phyloP scores from a whole-genome alignment of 2,888 invertebrate species.

The Eueremaeus valkanovi region DNA sequence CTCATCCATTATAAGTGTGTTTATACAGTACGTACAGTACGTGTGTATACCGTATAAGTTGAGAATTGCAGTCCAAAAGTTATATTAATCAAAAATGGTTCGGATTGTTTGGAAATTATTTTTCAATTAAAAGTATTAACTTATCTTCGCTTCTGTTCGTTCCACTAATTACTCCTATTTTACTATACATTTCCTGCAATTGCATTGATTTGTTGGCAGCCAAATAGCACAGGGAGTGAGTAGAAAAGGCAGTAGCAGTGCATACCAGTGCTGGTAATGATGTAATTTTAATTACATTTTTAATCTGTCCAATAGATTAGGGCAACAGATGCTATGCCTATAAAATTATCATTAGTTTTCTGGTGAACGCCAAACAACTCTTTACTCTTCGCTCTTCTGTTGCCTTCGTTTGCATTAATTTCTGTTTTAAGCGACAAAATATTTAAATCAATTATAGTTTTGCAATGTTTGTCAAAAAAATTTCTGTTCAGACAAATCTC shows the following conservation, averaged over 20 bases:
- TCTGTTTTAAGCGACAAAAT: neutral
- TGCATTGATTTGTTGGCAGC: neutral
- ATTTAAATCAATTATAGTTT: neutral
- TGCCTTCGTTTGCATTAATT: neutral
- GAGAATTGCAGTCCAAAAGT: neutral
- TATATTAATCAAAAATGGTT: neutral
- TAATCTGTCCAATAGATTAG: conserved; percentile 3
- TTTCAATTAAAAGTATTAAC: conserved; percentile 1
- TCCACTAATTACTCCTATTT: neutral
- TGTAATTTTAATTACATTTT: conserved; percentile 19
- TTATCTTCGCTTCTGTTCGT: neutral
- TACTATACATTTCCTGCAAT: conserved; percentile 4
- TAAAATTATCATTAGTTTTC: conserved; percentile 5
- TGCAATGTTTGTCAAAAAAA: neutral
- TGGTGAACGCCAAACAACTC: neutral
- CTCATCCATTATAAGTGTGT: no score
- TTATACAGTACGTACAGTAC: no score
- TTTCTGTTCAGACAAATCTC: no score
- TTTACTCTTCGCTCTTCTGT: neutral
- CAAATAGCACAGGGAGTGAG: neutral
- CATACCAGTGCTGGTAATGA: neutral
- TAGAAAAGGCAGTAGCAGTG: neutral
- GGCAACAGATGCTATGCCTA: conserved; percentile 17
- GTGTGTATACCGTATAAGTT: no score
- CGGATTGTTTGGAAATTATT: neutral